phyloP scores from a whole-genome alignment of 2,888 invertebrate genomes.

The Sycophila texana region DNA sequence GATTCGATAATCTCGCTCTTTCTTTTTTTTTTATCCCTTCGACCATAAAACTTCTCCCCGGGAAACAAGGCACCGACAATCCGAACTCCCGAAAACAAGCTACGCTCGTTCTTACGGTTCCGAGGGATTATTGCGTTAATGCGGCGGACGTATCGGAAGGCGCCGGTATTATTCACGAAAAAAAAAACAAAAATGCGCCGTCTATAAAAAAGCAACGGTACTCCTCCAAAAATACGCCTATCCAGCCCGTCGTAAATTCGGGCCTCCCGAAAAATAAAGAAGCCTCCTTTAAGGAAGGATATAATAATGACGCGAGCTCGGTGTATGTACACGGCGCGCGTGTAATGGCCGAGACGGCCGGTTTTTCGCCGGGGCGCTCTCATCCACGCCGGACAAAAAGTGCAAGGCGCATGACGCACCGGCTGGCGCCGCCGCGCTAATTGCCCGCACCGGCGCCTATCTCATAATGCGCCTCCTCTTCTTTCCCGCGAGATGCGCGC shows the following conservation, averaged over 20 bases:
- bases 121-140: too few species aligned
- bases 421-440: conserved; percentile 40
- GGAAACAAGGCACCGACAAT: not conserved
- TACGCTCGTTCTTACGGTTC: conserved; percentile 13
- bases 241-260: too few species aligned
- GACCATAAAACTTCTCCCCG: not conserved
- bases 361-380: not conserved
- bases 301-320: too few species aligned
- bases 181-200: too few species aligned
- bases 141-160: not conserved
- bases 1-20: not conserved
- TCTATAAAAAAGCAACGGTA: too few species aligned
- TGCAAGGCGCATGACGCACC: conserved; percentile 41
- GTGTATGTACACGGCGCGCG: not conserved
- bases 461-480: conserved; percentile 21
- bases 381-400: conserved; percentile 31
- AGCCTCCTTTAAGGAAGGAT: too few species aligned
- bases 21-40: conserved; percentile 7
- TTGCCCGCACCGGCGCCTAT: conserved; percentile 37
- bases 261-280: too few species aligned
- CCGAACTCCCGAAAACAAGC: not conserved
- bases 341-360: not conserved
- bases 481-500: conserved; percentile 1
- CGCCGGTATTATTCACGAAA: not conserved
- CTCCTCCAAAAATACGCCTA: too few species aligned